phyloP scores from a whole-genome alignment of 2,797 vertebrate genomes.

The Karalla daura region DNA sequence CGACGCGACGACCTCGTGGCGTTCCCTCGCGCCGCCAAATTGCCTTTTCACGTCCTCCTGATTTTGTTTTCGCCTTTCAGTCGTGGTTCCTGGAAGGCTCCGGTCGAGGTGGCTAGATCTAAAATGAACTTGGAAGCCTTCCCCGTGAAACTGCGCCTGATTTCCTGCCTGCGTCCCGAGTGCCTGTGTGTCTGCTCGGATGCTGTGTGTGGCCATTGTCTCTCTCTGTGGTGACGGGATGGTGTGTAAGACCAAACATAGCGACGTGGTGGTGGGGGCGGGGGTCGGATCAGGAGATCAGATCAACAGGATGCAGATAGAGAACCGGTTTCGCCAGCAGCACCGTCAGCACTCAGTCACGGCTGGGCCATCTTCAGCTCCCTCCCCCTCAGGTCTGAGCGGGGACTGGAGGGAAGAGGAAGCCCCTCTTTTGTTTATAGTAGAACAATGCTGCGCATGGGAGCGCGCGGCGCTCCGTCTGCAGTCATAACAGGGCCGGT shows the following conservation, averaged over 20 bases:
- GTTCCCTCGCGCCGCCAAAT: not conserved
- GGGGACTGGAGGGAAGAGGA: conserved; percentile 60
- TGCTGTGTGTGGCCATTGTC: conserved; percentile 21
- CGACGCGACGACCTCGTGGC: not conserved
- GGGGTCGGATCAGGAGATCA: conserved; percentile 43
- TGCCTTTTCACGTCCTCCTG: too few species aligned
- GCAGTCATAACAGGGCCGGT: conserved; percentile 73
- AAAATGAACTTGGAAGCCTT: conserved; percentile 17
- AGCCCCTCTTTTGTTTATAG: conserved; percentile 77
- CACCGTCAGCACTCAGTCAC: conserved; percentile 32
- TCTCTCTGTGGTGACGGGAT: conserved; percentile 19
- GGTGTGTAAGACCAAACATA: conserved; percentile 25
- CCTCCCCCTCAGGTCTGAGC: conserved; percentile 20
- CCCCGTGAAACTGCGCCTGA: conserved; percentile 14
- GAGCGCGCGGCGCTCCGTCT: conserved; percentile 46
- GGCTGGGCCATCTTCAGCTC: conserved; percentile 18
- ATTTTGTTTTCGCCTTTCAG: too few species aligned
- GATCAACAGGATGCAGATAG: conserved; percentile 41
- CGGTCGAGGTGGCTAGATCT: not conserved
- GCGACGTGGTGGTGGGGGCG: conserved; percentile 48
- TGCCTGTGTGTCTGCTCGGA: conserved; percentile 24
- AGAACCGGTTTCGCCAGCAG: conserved; percentile 41
- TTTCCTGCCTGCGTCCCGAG: conserved; percentile 41
- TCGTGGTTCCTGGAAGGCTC: not conserved
- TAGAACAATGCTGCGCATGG: conserved; percentile 76